These are phyloP conservation scores for Pediacus dermestoides DNA, from an alignment of 2,888 invertebrate genomes.

Conservation along the genomic window DNA sequence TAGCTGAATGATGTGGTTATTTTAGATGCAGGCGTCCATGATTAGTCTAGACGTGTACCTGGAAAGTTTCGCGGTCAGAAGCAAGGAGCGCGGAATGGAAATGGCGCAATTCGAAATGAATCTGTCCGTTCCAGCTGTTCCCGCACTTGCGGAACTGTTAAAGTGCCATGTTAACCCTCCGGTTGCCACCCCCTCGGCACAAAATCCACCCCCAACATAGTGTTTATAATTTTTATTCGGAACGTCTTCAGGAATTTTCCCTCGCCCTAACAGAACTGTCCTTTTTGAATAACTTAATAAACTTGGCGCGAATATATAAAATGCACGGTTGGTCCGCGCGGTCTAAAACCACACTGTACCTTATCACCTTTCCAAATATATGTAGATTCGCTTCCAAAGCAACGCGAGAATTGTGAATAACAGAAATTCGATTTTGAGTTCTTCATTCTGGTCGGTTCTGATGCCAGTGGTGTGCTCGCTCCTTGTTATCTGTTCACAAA, in stretches of 20 bases:
- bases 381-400: constrained; percentile 43
- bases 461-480: too few relatives aligned
- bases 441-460: constrained; percentile 41
- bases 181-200: too few relatives aligned
- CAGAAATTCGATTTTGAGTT: constrained; percentile 48
- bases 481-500: too few relatives aligned
- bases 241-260: too few relatives aligned
- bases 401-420: constrained; percentile 42
- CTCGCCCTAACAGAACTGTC: too few relatives aligned
- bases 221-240: too few relatives aligned
- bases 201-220: too few relatives aligned
- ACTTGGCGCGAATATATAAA: too few relatives aligned
- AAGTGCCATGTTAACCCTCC: constrained; percentile 38
- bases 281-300: constrained; percentile 41
- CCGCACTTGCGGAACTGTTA: constrained; percentile 47
- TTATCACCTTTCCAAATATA: constrained; percentile 43
- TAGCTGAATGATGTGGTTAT: constrained; percentile 26
- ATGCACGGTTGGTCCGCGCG: constrained; percentile 32
- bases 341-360: too few relatives aligned
- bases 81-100: constrained; percentile 45
- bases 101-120: constrained; percentile 48
- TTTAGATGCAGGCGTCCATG: constrained; percentile 39
- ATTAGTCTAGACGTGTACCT: constrained; percentile 43
- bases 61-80: constrained; percentile 48
- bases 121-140: constrained; percentile 52